Percentiles rank a stretch among this genome's conserved stretches.
These are phyloP conservation scores for Dioctria rufipes DNA, from an alignment of 2,888 invertebrate species.

Conservation along the genomic window DNA sequence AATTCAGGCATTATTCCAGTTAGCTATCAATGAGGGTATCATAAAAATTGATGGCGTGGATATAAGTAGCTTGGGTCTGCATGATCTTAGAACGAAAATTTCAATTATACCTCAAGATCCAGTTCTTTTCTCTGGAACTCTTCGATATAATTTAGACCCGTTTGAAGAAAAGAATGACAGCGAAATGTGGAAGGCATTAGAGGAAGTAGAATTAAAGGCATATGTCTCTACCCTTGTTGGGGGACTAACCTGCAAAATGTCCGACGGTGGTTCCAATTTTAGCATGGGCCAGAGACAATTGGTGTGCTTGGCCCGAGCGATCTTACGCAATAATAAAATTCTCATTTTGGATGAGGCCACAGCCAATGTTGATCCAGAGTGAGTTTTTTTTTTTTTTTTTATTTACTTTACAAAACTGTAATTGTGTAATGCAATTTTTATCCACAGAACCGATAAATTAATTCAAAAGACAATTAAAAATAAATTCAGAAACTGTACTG, in stretches of 20 bases:
- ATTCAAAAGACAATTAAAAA: constrained; percentile 88
- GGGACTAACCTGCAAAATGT: constrained; percentile 77
- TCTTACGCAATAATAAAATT: constrained; percentile 84
- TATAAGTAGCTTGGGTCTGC: constrained; percentile 80
- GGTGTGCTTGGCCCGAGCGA: constrained; percentile 88
- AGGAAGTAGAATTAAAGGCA: constrained; percentile 84
- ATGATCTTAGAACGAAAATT: constrained; percentile 84
- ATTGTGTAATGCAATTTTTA: too few relatives aligned
- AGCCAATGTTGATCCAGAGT: constrained; percentile 91
- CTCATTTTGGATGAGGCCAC: constrained; percentile 93
- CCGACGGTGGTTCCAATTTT: constrained; percentile 86
- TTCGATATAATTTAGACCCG: constrained; percentile 89
- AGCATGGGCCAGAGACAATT: constrained; percentile 92
- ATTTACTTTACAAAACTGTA: too few relatives aligned
- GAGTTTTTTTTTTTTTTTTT: constrained; percentile 65
- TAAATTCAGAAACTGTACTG: constrained; percentile 86
- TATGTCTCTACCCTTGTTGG: constrained; percentile 76
- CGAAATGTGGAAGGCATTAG: constrained; percentile 83
- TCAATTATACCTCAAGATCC: constrained; percentile 96
- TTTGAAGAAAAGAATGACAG: constrained; percentile 82
- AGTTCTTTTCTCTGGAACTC: constrained; percentile 86
- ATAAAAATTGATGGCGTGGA: constrained; percentile 84
- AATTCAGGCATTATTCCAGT: constrained; percentile 86
- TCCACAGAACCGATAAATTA: constrained; percentile 81
- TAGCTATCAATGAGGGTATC: constrained; percentile 84